phyloP scores from a whole-genome alignment of 2,113 vertebrate genomes.

The Meles meles region DNA sequence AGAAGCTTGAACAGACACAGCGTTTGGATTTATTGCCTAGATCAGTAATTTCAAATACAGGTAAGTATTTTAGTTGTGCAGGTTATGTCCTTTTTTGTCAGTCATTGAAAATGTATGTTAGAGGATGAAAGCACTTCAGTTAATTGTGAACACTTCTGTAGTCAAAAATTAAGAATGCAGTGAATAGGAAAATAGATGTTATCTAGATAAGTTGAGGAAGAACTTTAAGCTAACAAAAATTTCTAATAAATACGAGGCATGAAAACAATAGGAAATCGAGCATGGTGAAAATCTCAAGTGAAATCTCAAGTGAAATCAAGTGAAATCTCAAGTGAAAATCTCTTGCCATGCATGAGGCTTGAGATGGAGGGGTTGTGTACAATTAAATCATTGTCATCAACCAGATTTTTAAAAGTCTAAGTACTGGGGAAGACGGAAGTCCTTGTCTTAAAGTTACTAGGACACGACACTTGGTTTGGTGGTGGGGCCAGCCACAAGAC shows the following conservation, averaged over 20 bases:
- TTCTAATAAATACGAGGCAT: background rate
- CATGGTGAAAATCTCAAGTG: background rate
- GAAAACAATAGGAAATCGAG: background rate
- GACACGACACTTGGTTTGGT: background rate
- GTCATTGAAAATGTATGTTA: background rate
- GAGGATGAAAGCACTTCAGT: background rate
- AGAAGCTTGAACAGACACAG: background rate
- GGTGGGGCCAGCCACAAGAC: background rate
- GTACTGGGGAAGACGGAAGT: background rate
- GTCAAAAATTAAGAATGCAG: background rate
- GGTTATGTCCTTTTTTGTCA: background rate
- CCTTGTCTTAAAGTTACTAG: background rate
- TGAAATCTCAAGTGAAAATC: too few relatives aligned
- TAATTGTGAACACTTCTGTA: background rate
- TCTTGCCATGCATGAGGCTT: background rate
- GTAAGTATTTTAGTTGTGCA: background rate
- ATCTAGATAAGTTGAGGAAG: background rate
- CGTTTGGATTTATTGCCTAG: background rate
- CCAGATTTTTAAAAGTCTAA: background rate
- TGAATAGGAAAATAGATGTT: background rate
- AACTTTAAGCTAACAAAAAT: background rate
- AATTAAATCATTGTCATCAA: background rate
- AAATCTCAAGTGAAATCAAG: too few relatives aligned
- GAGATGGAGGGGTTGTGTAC: background rate
- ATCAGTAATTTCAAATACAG: background rate